Evolutionary conservation across 2,113 vertebrate genomes (phyloP).

Genomic region (Brienomyrus brachyistius): DNA sequence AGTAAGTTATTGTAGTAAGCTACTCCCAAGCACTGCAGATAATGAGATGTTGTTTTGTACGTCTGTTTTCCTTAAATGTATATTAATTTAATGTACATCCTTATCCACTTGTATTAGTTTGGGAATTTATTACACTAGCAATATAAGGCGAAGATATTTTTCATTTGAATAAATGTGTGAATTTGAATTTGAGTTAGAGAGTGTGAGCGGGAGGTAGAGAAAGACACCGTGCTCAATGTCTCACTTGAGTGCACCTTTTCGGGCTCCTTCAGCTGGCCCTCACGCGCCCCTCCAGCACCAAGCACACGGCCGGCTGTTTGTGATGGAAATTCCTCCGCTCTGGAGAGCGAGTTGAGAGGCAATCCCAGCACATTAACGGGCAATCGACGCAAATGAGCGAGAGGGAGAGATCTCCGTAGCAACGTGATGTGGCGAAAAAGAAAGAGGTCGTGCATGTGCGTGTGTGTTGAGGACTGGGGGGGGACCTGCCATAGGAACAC

Average conservation of each 20-base stretch:
- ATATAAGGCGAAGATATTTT: neutral
- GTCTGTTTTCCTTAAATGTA: neutral
- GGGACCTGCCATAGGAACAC: constrained; percentile 74
- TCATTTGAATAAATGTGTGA: neutral
- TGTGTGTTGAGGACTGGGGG: constrained; percentile 29
- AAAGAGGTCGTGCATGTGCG: constrained; percentile 74
- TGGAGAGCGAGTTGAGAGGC: constrained; percentile 81
- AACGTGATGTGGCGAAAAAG: constrained; percentile 97
- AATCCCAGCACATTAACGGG: constrained; percentile 99
- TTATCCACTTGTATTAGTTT: neutral
- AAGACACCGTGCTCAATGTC: constrained; percentile 78
- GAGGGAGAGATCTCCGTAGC: constrained; percentile 99
- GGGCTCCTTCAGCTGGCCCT: constrained; percentile 67
- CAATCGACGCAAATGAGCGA: constrained; percentile 98
- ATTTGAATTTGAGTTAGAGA: constrained; percentile 15
- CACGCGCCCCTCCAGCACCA: constrained; percentile 48
- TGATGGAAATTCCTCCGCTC: constrained; percentile 96
- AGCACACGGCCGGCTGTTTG: constrained; percentile 63
- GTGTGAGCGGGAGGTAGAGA: constrained; percentile 43
- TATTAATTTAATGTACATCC: neutral
- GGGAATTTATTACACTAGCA: neutral
- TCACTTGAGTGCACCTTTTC: constrained; percentile 99
- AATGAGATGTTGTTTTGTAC: neutral
- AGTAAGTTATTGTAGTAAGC: too few species aligned
- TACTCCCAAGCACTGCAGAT: neutral